Percentiles rank a stretch among this genome's conserved stretches.
Evolutionary conservation across 2,797 vertebrate genomes (phyloP).

Genomic region (Microhierax caerulescens): DNA sequence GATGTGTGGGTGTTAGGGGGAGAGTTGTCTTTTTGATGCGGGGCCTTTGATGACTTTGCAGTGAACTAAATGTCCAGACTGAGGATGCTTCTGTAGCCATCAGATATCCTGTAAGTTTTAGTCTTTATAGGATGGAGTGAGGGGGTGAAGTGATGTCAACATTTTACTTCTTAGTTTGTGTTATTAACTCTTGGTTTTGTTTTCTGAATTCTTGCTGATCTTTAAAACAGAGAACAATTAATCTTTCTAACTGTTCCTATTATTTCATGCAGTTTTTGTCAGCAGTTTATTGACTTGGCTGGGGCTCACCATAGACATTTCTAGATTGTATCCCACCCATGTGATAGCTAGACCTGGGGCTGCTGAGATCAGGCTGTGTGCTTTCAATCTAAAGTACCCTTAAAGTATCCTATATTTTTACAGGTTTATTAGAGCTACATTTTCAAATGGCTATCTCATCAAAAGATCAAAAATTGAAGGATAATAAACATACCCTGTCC

Average conservation of each 20-base stretch:
- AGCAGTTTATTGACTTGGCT: neutral
- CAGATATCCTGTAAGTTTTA: neutral
- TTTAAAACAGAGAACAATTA: neutral
- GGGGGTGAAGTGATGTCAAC: neutral
- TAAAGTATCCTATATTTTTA: neutral
- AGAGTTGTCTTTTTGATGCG: neutral
- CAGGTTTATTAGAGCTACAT: neutral
- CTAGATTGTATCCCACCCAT: neutral
- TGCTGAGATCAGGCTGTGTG: neutral
- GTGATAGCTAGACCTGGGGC: neutral
- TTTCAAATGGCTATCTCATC: neutral
- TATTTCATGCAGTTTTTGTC: neutral
- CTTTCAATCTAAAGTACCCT: neutral
- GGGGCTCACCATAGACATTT: neutral
- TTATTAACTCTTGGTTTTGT: neutral
- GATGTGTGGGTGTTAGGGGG: rapidly evolving
- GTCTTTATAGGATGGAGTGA: neutral
- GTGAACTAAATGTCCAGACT: neutral
- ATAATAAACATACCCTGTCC: neutral
- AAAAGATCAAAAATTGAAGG: neutral
- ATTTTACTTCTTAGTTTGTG: neutral
- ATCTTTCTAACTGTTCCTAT: neutral
- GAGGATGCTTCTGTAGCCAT: neutral
- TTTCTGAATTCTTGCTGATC: neutral
- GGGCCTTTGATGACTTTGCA: neutral